Percentiles rank a stretch among this genome's conserved stretches.
These are phyloP conservation scores for Galemys pyrenaicus DNA, from an alignment of 2,113 vertebrate species.

Conservation along the genomic window DNA sequence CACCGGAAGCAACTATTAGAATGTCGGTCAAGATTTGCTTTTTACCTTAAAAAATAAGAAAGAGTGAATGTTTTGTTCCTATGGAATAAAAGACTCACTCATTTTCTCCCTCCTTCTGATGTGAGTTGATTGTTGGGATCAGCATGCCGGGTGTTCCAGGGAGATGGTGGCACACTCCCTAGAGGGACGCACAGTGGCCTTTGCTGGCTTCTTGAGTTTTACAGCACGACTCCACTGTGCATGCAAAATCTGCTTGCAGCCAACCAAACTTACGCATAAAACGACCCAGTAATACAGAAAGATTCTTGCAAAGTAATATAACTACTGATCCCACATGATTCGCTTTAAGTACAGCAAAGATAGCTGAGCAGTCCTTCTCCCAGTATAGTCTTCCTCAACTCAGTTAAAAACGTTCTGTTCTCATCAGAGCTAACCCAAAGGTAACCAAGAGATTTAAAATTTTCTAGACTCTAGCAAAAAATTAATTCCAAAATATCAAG, in stretches of 20 bases:
- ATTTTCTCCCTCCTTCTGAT: not conserved
- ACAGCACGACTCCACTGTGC: not conserved
- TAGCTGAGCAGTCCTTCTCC: not conserved
- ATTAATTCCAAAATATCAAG: not conserved
- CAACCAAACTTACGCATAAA: not conserved
- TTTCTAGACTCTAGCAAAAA: not conserved
- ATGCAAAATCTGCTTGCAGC: not conserved
- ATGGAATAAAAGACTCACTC: not conserved
- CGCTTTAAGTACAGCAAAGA: not conserved
- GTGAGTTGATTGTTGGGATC: not conserved
- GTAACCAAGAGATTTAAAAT: not conserved
- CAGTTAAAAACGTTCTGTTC: not conserved
- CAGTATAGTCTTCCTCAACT: not conserved
- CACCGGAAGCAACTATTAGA: not conserved
- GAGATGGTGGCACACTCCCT: not conserved
- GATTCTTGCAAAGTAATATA: not conserved
- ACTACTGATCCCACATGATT: not conserved
- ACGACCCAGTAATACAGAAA: not conserved
- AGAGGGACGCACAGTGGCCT: not conserved
- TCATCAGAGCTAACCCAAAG: not conserved
- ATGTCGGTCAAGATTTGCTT: not conserved
- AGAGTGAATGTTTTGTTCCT: not conserved
- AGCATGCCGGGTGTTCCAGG: not conserved
- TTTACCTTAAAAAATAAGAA: constrained; percentile 6
- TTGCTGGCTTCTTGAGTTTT: not conserved